Base-by-base conservation (phyloP, 1,140 invertebrate species). In the Gonatopus flavifemur region DNA sequence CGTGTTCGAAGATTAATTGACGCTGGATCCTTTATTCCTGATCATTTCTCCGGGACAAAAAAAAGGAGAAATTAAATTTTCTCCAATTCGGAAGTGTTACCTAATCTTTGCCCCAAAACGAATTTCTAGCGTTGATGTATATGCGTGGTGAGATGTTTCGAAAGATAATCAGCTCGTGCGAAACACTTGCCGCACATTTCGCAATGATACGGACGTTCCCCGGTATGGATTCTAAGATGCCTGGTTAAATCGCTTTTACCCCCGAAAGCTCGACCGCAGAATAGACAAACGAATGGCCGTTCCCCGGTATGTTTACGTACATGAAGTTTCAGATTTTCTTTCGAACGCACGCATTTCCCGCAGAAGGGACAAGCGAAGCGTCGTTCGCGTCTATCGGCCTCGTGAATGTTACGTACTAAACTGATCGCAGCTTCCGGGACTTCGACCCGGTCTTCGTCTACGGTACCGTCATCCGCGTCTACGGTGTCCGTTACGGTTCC, bases 131-230 rank as follows among this genome's bases (percentile, higher is more conserved):
- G 76, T 46, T 77, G 76, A 76, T 91, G 89, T 49, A 92, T 88
- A 76, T 93, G 91, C 3, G 91, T 93, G 41, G 90, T 93, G 47
- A 93, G 81, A 72, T 93, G 91, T 75, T 93, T 93, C 52, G 90
- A 92, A n/a, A 93, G 83, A 63, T 93, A 93, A 67, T 93, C 91
- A 21, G 90, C 91, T 7, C 91, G 77, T 8, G 90, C 91, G 77
- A 94, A 94, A 69, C 90, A 92, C 70, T 93, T 93, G 55, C 90
- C 90, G 75, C 92, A 94, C 70, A 90, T 89, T 72, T 93, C 90
- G 75, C 91, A 94, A 66, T 91, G 92, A 72, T 88, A 95, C 35
- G 88, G 93, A 61, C 89, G 82, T 70, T 91, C 88, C 19, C 90
- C 91, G 0, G 90, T 93, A 72, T 93, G 90, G 40, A 93, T 93